Evolutionary conservation across 1,140 invertebrate genomes (phyloP).

Genomic region (Drosophila rhopaloa): DNA sequence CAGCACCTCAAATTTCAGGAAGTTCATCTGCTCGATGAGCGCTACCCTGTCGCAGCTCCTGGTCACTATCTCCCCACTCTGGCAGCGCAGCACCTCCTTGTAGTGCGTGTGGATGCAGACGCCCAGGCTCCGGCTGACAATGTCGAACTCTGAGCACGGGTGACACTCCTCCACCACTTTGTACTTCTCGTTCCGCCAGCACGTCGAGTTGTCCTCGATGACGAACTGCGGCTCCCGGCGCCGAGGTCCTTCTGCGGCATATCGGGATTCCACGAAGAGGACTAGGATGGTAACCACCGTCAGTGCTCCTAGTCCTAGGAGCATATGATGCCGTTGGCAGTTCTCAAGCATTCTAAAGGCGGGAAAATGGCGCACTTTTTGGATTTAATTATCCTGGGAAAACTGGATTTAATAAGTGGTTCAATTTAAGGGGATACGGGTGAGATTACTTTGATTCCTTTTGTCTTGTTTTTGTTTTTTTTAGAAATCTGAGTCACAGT

Average conservation of each 20-base stretch:
- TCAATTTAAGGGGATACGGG: not conserved
- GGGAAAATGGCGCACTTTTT: not conserved
- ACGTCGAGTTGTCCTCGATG: slow-evolving; percentile 91
- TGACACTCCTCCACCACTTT: slow-evolving; percentile 90
- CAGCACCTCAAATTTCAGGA: slow-evolving; percentile 93
- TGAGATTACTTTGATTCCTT: not conserved
- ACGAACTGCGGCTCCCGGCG: slow-evolving; percentile 85
- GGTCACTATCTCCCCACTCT: slow-evolving; percentile 89
- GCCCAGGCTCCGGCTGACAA: slow-evolving; percentile 89
- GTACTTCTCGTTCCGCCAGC: slow-evolving; percentile 89
- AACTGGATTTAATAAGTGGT: not conserved
- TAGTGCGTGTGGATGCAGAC: slow-evolving; percentile 90
- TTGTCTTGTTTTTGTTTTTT: not conserved
- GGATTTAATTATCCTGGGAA: not conserved
- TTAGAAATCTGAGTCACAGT: not conserved
- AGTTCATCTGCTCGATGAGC: slow-evolving; percentile 91
- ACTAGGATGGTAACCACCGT: slow-evolving; percentile 90
- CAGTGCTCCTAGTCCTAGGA: slow-evolving; percentile 87
- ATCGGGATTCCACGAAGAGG: slow-evolving; percentile 91
- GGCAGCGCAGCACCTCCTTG: slow-evolving; percentile 89
- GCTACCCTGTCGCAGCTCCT: slow-evolving; percentile 89
- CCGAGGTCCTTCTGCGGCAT: slow-evolving; percentile 78
- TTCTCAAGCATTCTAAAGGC: slow-evolving; percentile 87
- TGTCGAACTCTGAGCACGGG: slow-evolving; percentile 91
- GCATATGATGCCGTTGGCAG: slow-evolving; percentile 89